Evolutionary conservation across 2,888 invertebrate genomes (phyloP).

Genomic region (Xestoiulus laeticollis): DNA sequence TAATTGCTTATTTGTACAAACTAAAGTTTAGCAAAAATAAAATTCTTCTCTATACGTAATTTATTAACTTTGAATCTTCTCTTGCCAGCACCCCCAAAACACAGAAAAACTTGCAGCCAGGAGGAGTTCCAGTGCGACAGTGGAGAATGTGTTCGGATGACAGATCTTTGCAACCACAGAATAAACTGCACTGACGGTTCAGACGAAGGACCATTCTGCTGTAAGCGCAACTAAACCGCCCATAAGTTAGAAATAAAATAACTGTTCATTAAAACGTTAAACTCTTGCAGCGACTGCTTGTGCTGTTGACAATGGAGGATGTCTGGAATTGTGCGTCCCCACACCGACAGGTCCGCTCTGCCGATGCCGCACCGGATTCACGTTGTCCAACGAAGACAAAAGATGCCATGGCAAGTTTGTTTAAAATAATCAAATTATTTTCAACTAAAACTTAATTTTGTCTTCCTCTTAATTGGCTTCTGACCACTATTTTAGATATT

Average conservation of each 20-base stretch:
- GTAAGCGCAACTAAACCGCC: constrained; percentile 17
- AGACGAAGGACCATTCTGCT: constrained; percentile 62
- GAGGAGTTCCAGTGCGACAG: constrained; percentile 51
- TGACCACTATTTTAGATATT: constrained; percentile 61
- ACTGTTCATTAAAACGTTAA: too few relatives aligned
- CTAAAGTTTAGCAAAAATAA: too few relatives aligned
- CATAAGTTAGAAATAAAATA: neutral
- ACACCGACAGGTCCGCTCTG: constrained; percentile 57
- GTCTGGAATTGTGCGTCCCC: constrained; percentile 45
- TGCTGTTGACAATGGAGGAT: constrained; percentile 55
- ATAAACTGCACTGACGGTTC: constrained; percentile 64
- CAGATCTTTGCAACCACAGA: constrained; percentile 64
- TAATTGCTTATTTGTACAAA: too few relatives aligned
- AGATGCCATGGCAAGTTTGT: constrained; percentile 56
- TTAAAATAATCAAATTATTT: neutral
- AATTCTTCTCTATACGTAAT: too few relatives aligned
- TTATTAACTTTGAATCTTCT: too few relatives aligned
- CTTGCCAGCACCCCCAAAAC: neutral
- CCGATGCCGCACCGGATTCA: constrained; percentile 57
- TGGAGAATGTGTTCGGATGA: constrained; percentile 62
- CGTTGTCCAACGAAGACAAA: constrained; percentile 55
- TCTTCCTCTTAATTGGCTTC: neutral
- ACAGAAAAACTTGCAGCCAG: neutral
- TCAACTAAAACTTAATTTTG: neutral
- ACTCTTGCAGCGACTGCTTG: constrained; percentile 50